These are phyloP conservation scores for Lithophane socia DNA, from an alignment of 2,888 invertebrate genomes.

Conservation along the genomic window DNA sequence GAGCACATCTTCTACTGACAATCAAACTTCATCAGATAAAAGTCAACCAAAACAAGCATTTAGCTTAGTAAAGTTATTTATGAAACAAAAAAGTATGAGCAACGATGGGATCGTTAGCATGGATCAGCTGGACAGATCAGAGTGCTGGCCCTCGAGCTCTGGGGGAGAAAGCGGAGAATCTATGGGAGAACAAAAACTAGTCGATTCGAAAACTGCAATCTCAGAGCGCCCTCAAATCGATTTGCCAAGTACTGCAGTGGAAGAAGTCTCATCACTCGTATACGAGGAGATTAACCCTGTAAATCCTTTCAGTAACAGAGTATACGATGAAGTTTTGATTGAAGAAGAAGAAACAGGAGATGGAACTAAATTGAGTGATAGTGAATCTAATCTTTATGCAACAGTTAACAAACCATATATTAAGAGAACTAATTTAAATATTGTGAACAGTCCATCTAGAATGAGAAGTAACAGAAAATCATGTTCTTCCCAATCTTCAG, in stretches of 20 bases:
- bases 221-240: constrained; percentile 88
- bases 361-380: constrained; percentile 83
- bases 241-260: constrained; percentile 88
- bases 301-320: constrained; percentile 82
- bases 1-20: constrained; percentile 89
- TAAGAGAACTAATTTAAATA: constrained; percentile 88
- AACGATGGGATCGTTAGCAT: constrained; percentile 94
- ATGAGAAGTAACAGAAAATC: constrained; percentile 83
- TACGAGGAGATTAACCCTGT: constrained; percentile 84
- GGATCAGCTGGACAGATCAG: constrained; percentile 93
- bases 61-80: constrained; percentile 96
- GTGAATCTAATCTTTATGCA: constrained; percentile 86
- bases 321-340: constrained; percentile 86
- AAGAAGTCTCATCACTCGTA: constrained; percentile 81
- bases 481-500: constrained; percentile 88
- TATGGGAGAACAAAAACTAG: constrained; percentile 86
- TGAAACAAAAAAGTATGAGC: constrained; percentile 96
- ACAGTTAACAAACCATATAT: constrained; percentile 87
- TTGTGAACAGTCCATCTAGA: constrained; percentile 88
- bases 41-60: constrained; percentile 93
- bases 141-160: constrained; percentile 94
- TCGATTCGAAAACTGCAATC: constrained; percentile 74
- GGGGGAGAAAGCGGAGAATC: constrained; percentile 92
- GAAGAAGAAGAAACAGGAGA: constrained; percentile 88
- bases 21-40: constrained; percentile 87